phyloP scores from a whole-genome alignment of 2,113 vertebrate species.

The Ciconia maguari region DNA sequence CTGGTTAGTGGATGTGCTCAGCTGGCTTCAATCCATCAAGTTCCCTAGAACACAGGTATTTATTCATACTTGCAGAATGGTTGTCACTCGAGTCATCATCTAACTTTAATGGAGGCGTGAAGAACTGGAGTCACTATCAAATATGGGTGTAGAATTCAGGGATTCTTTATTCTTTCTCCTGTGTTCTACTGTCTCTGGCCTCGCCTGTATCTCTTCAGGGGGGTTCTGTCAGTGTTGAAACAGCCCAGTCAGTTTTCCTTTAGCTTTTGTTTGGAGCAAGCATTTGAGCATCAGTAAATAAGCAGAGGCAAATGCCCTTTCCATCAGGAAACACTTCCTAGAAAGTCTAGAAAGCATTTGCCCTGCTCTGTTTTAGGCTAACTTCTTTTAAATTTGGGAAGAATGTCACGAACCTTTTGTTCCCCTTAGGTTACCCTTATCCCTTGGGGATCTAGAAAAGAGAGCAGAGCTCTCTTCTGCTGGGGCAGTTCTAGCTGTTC shows the following conservation, averaged over 20 bases:
- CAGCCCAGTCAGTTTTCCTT: background rate
- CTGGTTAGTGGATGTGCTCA: background rate
- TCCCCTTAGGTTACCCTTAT: background rate
- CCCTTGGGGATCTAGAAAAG: background rate
- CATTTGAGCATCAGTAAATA: background rate
- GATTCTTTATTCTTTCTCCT: background rate
- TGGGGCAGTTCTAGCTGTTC: background rate
- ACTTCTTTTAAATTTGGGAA: background rate
- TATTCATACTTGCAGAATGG: rapidly evolving
- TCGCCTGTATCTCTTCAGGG: background rate
- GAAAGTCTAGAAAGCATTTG: background rate
- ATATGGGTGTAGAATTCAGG: background rate
- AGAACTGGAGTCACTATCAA: background rate
- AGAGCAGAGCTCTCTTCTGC: background rate
- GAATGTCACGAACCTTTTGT: background rate
- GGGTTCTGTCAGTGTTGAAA: background rate
- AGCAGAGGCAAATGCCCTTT: background rate
- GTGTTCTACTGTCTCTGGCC: background rate
- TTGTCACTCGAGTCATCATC: background rate
- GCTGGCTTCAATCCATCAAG: background rate
- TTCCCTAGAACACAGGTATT: background rate
- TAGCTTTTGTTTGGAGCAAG: background rate
- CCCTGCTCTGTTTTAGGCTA: background rate
- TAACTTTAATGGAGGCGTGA: background rate
- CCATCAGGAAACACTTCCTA: background rate